phyloP scores from a whole-genome alignment of 2,113 vertebrate species.

The Phoxinus phoxinus region DNA sequence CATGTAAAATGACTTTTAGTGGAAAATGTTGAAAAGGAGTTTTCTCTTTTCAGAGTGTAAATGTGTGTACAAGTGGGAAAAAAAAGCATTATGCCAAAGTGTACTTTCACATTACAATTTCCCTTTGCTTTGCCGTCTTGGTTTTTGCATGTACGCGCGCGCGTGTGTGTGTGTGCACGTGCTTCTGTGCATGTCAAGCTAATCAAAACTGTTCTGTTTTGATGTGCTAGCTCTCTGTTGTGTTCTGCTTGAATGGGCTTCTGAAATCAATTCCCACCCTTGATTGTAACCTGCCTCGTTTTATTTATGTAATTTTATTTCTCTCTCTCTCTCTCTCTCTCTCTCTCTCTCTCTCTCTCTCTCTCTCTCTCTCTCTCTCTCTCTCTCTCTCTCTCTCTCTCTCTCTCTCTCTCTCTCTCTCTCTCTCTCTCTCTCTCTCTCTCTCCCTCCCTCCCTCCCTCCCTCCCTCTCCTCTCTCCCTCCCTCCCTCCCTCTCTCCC shows the following conservation, averaged over 20 bases:
- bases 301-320: constrained; percentile 45
- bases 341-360: not conserved
- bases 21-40: not conserved
- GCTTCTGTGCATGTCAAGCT: constrained; percentile 16
- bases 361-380: not conserved
- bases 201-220: constrained; percentile 40
- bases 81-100: not conserved
- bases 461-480: not conserved
- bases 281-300: constrained; percentile 47
- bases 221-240: constrained; percentile 24
- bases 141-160: not conserved
- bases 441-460: not conserved
- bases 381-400: constrained; percentile 3
- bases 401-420: not conserved
- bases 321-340: constrained; percentile 5
- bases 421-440: not conserved
- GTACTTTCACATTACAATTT: not conserved
- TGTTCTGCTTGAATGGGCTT: constrained; percentile 34
- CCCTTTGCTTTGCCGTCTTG: not conserved
- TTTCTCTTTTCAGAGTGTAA: not conserved
- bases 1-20: not conserved
- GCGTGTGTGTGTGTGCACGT: not conserved
- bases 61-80: not conserved
- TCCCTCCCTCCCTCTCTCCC: constrained; percentile 1
- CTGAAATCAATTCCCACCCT: constrained; percentile 46